These are phyloP conservation scores for Sphaerolaimus hirsutus DNA, from an alignment of 2,888 invertebrate species.

Conservation along the genomic window DNA sequence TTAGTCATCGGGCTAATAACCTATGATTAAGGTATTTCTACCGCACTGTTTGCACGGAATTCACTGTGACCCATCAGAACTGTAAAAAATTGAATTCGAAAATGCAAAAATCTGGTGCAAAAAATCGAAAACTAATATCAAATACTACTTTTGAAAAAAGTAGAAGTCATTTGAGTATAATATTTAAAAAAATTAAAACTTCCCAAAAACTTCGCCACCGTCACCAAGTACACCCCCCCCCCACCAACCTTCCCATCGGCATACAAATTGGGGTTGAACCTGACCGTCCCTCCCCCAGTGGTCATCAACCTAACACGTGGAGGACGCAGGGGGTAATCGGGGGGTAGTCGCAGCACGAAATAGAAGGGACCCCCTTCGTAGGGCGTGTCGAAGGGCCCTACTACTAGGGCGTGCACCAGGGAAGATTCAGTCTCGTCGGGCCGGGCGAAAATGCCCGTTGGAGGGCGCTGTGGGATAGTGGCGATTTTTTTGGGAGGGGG, in stretches of 20 bases:
- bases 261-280: slow-evolving; percentile 39
- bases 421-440: slow-evolving; percentile 36
- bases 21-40: no score
- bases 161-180: no score
- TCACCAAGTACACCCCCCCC: not conserved
- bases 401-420: slow-evolving; percentile 35
- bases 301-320: slow-evolving; percentile 36
- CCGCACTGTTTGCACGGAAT: no score
- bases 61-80: no score
- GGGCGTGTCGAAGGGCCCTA: slow-evolving; percentile 37
- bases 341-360: slow-evolving; percentile 33
- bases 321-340: slow-evolving; percentile 34
- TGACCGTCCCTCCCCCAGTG: slow-evolving; percentile 33
- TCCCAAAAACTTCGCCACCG: no score
- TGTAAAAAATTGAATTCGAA: no score
- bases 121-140: no score
- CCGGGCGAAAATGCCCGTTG: slow-evolving; percentile 35
- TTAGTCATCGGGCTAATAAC: no score
- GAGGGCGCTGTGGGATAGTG: slow-evolving; percentile 36
- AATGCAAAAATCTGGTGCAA: no score
- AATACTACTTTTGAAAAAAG: no score
- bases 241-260: slow-evolving; percentile 33
- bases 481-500: no score
- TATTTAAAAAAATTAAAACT: no score
- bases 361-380: slow-evolving; percentile 35